Base-by-base conservation (phyloP, 2,888 invertebrate species). In the Alloscopus bannaensis region DNA sequence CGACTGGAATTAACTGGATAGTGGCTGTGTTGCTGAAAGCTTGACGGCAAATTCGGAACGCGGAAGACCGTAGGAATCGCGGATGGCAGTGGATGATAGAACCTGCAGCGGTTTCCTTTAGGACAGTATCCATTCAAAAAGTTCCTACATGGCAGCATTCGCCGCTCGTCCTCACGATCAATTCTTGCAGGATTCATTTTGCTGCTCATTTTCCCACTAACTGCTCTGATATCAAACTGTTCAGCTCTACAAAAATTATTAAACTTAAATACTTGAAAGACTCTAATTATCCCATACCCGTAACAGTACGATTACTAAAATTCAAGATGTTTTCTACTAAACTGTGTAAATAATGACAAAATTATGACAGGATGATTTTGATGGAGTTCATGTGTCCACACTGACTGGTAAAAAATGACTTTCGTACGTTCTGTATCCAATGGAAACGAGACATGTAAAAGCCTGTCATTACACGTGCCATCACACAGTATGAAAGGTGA, bases 141-240 rank as follows among this genome's bases (percentile, higher is more conserved):
- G 78, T 84, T 85, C 8, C 86, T 81, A 78, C 86, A 86, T 1
- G 86, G 86, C 16, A 86, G 80, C 86, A 86, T 86, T 28, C 81
- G 80, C 71, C 83, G 78, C 59, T 86, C 86, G 55, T 86, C 86
- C 24, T 86, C 86, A 11, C 84, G 81, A 65, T 85, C 84, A n/a
- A 73, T 60, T 26, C 81, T 66, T 3, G 73, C 72, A 22, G 83
- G 81, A 73, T 81, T 83, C 69, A 68, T 73, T 64, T 69, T 68
- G 26, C 60, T 80, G 52, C 68, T 60, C 68, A 72, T 80, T 52
- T 64, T 62, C 24, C 31, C 45, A 50, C 8, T 47, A 18, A 50
- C 13, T 50, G 47, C 18, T 18, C 45, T 55, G 26, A n/a, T 28
- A 42, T 29, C 57, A 16, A 59, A 70, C 57, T n/a, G n/a, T n/a